Percentiles rank a stretch among this genome's conserved stretches.
phyloP scores from a whole-genome alignment of 2,888 invertebrate species.

The Lottia scabra region DNA sequence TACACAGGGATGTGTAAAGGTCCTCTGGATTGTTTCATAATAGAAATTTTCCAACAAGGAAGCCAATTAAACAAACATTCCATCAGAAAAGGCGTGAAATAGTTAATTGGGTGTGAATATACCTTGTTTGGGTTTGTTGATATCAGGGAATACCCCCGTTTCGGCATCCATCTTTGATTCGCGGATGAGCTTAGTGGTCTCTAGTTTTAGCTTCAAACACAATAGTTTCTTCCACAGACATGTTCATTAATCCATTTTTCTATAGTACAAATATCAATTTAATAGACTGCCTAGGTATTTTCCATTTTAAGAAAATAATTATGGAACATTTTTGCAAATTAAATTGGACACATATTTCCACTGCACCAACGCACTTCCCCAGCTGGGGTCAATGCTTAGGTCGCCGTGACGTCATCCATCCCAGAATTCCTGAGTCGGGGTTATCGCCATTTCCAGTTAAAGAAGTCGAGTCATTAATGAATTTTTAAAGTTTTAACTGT shows the following conservation, averaged over 20 bases:
- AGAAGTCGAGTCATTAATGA: slow-evolving; percentile 20
- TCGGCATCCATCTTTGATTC: slow-evolving; percentile 63
- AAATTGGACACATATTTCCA: slow-evolving; percentile 18
- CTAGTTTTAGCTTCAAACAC: slow-evolving; percentile 46
- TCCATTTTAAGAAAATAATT: slow-evolving; percentile 25
- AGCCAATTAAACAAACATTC: background rate
- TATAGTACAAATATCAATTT: slow-evolving; percentile 18
- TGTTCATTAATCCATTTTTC: slow-evolving; percentile 14
- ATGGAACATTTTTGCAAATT: slow-evolving; percentile 29
- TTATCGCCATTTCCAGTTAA: slow-evolving; percentile 43
- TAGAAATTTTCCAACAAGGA: too few relatives aligned
- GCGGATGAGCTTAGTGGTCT: slow-evolving; percentile 56
- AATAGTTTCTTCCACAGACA: slow-evolving; percentile 22
- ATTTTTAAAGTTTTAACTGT: background rate
- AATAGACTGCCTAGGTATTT: slow-evolving; percentile 20
- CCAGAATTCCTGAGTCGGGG: slow-evolving; percentile 20
- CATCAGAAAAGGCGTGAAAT: slow-evolving; percentile 1
- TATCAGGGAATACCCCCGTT: slow-evolving; percentile 56
- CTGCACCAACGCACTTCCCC: slow-evolving; percentile 39
- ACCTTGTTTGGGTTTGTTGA: slow-evolving; percentile 25
- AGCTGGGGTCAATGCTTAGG: slow-evolving; percentile 43
- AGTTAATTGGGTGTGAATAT: slow-evolving; percentile 30
- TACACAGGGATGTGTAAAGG: background rate
- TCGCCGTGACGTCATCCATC: slow-evolving; percentile 42
- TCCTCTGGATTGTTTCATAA: too few relatives aligned